phyloP scores from a whole-genome alignment of 1,140 invertebrate species.

The Musca vetustissima region DNA sequence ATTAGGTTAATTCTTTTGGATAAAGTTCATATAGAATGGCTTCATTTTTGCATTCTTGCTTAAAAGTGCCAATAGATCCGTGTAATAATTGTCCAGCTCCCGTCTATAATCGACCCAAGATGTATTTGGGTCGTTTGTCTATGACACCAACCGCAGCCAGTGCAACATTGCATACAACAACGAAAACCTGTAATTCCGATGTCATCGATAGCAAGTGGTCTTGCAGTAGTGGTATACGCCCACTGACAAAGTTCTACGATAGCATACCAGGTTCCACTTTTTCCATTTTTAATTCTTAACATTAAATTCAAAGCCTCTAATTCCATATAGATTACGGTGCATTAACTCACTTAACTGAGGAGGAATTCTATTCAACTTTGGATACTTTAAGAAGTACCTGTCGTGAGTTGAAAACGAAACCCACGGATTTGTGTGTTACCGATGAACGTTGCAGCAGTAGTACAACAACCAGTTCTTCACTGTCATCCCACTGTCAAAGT shows the following conservation, averaged over 20 bases:
- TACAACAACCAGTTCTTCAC: slow-evolving; percentile 29
- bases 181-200: neutral
- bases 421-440: neutral
- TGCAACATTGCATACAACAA: neutral
- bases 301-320: too few relatives aligned
- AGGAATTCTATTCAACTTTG: slow-evolving; percentile 49
- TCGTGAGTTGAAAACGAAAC: slow-evolving; percentile 38
- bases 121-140: slow-evolving; percentile 38
- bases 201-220: neutral
- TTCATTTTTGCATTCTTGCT: slow-evolving; percentile 44
- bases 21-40: slow-evolving; percentile 9
- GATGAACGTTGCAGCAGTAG: slow-evolving; percentile 32
- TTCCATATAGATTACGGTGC: slow-evolving; percentile 45
- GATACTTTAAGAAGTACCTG: slow-evolving; percentile 46
- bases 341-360: slow-evolving; percentile 49
- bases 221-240: slow-evolving; percentile 41
- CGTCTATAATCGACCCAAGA: slow-evolving; percentile 47
- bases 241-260: slow-evolving; percentile 51
- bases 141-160: neutral
- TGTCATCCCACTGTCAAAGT: slow-evolving; percentile 21
- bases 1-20: too few relatives aligned
- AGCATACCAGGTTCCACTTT: slow-evolving; percentile 53
- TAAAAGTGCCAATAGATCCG: slow-evolving; percentile 52
- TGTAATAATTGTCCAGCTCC: slow-evolving; percentile 54
- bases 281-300: too few relatives aligned